A percentile compares a stretch with the other conserved stretches of the same genome.
These are phyloP conservation scores for Cairina moschata DNA, from an alignment of 2,113 vertebrate genomes.

Conservation along the genomic window DNA sequence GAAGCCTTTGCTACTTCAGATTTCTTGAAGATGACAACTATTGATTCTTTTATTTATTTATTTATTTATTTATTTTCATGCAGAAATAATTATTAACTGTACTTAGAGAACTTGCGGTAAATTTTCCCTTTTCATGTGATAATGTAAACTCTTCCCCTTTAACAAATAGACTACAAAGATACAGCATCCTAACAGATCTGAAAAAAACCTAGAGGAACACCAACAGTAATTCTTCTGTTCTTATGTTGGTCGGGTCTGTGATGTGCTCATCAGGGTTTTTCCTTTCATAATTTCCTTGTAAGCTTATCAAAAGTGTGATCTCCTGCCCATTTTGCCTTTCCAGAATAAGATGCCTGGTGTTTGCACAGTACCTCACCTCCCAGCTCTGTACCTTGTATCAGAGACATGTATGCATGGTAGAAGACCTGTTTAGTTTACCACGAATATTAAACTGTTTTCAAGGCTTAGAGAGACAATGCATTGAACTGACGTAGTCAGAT, in stretches of 20 bases:
- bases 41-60: neutral
- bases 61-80: too few relatives aligned
- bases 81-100: neutral
- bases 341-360: neutral
- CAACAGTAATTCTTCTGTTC: neutral
- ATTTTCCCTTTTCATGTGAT: neutral
- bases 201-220: neutral
- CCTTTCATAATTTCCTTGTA: neutral
- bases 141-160: neutral
- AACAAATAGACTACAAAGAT: neutral
- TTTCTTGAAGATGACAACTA: neutral
- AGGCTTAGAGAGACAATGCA: neutral
- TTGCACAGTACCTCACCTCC: neutral
- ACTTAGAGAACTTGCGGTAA: neutral
- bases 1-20: neutral
- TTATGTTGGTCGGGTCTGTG: neutral
- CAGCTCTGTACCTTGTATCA: neutral
- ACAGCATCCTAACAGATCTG: neutral
- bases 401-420: neutral
- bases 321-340: neutral
- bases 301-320: neutral
- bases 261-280: neutral
- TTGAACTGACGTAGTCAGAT: neutral
- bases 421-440: neutral
- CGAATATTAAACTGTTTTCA: neutral